These are phyloP conservation scores for Heteropelma amictum DNA, from an alignment of 2,888 invertebrate species.

Conservation along the genomic window DNA sequence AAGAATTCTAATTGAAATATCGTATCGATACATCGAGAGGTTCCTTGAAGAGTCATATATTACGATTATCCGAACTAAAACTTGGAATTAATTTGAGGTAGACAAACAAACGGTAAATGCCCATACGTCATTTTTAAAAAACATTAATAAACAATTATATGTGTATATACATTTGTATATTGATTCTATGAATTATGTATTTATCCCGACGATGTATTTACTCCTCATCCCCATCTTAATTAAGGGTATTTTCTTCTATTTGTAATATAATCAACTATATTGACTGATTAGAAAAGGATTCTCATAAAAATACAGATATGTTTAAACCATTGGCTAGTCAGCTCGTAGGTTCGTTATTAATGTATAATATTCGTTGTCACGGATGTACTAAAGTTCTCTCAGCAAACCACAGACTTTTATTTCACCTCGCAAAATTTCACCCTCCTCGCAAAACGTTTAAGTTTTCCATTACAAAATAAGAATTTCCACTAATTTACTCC, in stretches of 20 bases:
- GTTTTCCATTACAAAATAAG: too few relatives aligned
- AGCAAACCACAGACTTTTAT: too few relatives aligned
- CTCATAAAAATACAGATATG: constrained; percentile 74
- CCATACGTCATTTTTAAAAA: constrained; percentile 18
- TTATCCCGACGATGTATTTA: constrained; percentile 15
- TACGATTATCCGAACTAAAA: not conserved
- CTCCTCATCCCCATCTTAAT: constrained; percentile 34
- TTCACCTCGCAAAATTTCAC: too few relatives aligned
- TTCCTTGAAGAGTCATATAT: not conserved
- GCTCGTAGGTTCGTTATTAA: constrained; percentile 49
- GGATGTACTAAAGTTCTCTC: constrained; percentile 38
- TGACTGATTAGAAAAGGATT: constrained; percentile 68
- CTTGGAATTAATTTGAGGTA: not conserved
- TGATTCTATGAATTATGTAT: constrained; percentile 7
- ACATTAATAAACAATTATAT: constrained; percentile 12
- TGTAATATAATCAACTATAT: constrained; percentile 40
- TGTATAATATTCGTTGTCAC: constrained; percentile 47
- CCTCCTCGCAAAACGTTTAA: too few relatives aligned
- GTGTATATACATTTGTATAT: constrained; percentile 1
- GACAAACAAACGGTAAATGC: constrained; percentile 1
- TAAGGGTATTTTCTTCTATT: constrained; percentile 19
- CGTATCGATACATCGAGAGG: not conserved
- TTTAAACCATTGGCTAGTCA: constrained; percentile 52
- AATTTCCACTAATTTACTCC: too few relatives aligned
- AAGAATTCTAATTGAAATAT: not conserved